Evolutionary conservation across 2,888 invertebrate genomes (phyloP).

Genomic region (Acanthococcus lagerstroemiae): DNA sequence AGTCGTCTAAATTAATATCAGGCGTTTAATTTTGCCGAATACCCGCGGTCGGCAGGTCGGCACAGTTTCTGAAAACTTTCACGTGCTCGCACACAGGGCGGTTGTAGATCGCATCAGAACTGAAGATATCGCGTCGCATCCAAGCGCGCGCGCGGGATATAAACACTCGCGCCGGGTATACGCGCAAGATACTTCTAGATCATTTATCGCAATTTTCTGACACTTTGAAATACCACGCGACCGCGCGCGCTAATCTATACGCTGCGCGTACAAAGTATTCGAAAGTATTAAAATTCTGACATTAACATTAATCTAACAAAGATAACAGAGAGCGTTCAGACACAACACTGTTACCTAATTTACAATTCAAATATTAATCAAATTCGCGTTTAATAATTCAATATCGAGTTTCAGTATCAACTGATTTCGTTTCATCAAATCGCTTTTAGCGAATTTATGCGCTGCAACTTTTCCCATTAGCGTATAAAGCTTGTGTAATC

Average conservation of each 20-base stretch:
- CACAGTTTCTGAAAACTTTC: too few relatives aligned
- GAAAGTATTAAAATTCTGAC: slow-evolving; percentile 3
- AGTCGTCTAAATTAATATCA: too few relatives aligned
- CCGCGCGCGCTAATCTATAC: neutral
- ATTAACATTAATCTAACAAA: neutral
- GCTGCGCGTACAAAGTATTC: slow-evolving; percentile 2
- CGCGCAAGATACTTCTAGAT: too few relatives aligned
- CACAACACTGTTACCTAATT: neutral
- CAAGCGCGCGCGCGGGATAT: too few relatives aligned
- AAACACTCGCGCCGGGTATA: too few relatives aligned
- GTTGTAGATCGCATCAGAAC: too few relatives aligned
- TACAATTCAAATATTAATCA: slow-evolving; percentile 1
- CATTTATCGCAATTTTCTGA: neutral
- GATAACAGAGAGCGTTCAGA: neutral
- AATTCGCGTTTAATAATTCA: slow-evolving; percentile 5
- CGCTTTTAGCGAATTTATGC: neutral
- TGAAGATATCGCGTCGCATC: too few relatives aligned
- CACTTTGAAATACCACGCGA: neutral
- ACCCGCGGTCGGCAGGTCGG: too few relatives aligned
- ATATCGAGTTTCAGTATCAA: neutral
- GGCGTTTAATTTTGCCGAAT: too few relatives aligned
- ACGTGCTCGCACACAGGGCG: too few relatives aligned
- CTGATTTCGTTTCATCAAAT: slow-evolving; percentile 2
- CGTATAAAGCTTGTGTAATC: neutral
- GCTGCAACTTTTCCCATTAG: neutral